Conservation (phyloP, 2,797 vertebrate genomes). For the Holocentrus rufus region DNA sequence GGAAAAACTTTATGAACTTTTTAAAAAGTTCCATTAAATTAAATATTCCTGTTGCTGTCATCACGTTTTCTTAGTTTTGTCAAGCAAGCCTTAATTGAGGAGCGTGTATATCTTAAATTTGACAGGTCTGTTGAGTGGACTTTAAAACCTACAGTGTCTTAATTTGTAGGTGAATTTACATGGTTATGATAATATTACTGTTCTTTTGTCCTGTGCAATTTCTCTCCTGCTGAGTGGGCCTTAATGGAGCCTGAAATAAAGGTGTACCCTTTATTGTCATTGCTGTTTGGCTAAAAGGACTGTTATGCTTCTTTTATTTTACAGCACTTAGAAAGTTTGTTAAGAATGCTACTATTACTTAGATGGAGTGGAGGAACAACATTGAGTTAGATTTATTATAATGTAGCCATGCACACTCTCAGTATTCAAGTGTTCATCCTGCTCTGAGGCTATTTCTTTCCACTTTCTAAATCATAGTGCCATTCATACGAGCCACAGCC, state of each 20-base stretch:
- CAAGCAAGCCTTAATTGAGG: constrained; percentile 7
- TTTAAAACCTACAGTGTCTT: constrained; percentile 56
- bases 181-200: constrained; percentile 64
- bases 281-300: constrained; percentile 3
- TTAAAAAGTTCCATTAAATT: neutral
- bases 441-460: constrained; percentile 31
- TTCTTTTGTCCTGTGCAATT: constrained; percentile 46
- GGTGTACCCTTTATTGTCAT: constrained; percentile 16
- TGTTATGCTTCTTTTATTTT: neutral
- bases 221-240: constrained; percentile 39
- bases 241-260: constrained; percentile 26
- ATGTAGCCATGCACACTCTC: neutral
- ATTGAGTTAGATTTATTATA: neutral
- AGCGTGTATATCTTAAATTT: constrained; percentile 52
- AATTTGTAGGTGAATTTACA: constrained; percentile 69
- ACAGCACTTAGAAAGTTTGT: neutral
- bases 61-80: neutral
- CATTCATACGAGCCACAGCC: constrained; percentile 54
- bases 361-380: neutral
- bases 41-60: neutral
- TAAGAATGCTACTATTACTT: neutral
- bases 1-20: neutral
- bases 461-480: constrained; percentile 45
- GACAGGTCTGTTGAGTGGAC: constrained; percentile 51
- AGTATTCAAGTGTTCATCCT: constrained; percentile 24